Evolutionary conservation across 2,113 vertebrate genomes (phyloP), one percentile per base, ranked within the genome.

Genomic region (Colossoma macropomum): DNA sequence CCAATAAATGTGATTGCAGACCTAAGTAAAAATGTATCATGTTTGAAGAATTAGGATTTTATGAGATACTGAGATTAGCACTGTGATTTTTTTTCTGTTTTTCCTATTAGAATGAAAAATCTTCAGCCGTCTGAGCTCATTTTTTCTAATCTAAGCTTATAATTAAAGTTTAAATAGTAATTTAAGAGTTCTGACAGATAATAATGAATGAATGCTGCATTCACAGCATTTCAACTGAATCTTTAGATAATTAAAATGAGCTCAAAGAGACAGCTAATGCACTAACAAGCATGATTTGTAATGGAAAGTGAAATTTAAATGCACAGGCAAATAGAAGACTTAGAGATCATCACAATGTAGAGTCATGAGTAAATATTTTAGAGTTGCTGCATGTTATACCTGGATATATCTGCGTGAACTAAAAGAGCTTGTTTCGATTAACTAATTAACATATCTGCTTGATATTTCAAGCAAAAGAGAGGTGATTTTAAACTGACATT

Each of bases 61-160:
- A 60, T 60, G 38, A 75, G 59, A 81, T 52, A 81, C 65, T 75
- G 50, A 81, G 71, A 81, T 81, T 75, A 81, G 70, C 19, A 30
- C 10, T 8, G 45, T 27, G 34, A 62, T 66, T 77, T 50, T 60
- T 21, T 27, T n/a, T 5, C 4, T 19, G 38, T 75, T 45, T 62
- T 59, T 38, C 25, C 30, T 21, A 60, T 54, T 74, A 34, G 45
- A 81, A 74, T 52, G 54, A n/a, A 81, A 74, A 74, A 34, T 54
- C 23, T 65, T 27, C 13, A 30, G 21, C 72, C 21, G 59, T 56
- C 21, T 41, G 34, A 81, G 27, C 19, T n/a, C 62, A 32, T 23
- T 75, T 50, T 80, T 52, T 32, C 30, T 21, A 45, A 69, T 60
- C 32, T 60, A 71, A 6, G 21, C 56, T 60, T 5, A 60, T 60